These are phyloP conservation scores for Nestor notabilis DNA, from an alignment of 2,113 vertebrate species.

Conservation along the genomic window DNA sequence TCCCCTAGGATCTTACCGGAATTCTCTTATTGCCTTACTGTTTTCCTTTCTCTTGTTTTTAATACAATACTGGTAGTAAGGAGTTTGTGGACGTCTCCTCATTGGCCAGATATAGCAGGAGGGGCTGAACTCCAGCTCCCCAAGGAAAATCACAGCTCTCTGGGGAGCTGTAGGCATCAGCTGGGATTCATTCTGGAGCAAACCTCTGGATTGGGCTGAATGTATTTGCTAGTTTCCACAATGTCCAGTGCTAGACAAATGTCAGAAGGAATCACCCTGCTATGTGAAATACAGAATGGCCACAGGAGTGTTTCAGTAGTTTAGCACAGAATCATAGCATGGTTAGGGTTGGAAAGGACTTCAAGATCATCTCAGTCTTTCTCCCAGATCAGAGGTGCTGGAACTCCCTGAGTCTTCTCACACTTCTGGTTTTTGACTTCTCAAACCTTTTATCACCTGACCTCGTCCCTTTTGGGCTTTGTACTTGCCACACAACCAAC, in stretches of 20 bases:
- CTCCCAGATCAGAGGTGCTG: neutral
- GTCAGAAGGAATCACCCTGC: neutral
- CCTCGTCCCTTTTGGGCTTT: neutral
- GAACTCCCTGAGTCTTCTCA: neutral
- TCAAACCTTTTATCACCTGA: neutral
- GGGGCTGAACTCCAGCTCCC: neutral
- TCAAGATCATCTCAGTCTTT: neutral
- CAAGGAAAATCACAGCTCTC: neutral
- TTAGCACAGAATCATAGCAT: neutral
- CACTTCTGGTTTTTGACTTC: neutral
- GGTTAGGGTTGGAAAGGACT: neutral
- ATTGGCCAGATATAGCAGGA: neutral
- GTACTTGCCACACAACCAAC: too few species aligned
- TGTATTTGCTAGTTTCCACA: neutral
- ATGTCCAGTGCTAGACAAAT: rapidly evolving
- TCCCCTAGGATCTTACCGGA: neutral
- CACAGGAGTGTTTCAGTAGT: neutral
- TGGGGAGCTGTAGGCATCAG: neutral
- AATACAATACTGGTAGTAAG: neutral
- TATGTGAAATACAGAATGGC: neutral
- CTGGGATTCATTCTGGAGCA: neutral
- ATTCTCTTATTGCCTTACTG: neutral
- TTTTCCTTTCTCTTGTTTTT: neutral
- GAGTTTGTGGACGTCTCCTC: neutral
- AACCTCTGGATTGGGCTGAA: neutral